These are phyloP conservation scores for Anastrepha ludens DNA, from an alignment of 1,140 invertebrate species.

Conservation along the genomic window DNA sequence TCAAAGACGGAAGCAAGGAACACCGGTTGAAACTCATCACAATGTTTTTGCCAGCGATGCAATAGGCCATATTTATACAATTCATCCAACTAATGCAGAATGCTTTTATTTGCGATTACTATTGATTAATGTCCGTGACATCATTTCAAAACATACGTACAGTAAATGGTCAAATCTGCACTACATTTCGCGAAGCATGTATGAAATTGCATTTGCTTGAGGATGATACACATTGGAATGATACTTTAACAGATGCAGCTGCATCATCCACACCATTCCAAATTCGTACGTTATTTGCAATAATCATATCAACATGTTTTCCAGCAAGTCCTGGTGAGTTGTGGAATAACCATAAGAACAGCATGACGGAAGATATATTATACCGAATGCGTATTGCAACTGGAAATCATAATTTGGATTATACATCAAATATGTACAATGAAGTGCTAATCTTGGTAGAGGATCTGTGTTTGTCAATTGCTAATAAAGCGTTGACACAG, in stretches of 20 bases:
- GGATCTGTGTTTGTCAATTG: slow-evolving; percentile 64
- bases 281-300: slow-evolving; percentile 73
- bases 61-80: slow-evolving; percentile 72
- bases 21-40: slow-evolving; percentile 61
- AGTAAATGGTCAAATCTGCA: too few relatives aligned
- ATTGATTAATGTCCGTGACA: slow-evolving; percentile 62
- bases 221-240: slow-evolving; percentile 69
- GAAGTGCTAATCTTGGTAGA: slow-evolving; percentile 69
- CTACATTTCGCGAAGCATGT: too few relatives aligned
- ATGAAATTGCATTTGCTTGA: slow-evolving; percentile 63
- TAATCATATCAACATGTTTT: slow-evolving; percentile 67
- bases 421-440: slow-evolving; percentile 62
- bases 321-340: slow-evolving; percentile 65
- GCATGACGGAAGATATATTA: slow-evolving; percentile 63
- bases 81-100: slow-evolving; percentile 70
- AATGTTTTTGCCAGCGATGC: slow-evolving; percentile 64
- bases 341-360: slow-evolving; percentile 70
- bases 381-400: slow-evolving; percentile 68
- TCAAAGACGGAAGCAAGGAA: slow-evolving; percentile 54
- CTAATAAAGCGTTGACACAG: slow-evolving; percentile 61
- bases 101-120: slow-evolving; percentile 73
- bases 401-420: slow-evolving; percentile 53
- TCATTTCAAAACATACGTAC: slow-evolving; percentile 57
- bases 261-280: slow-evolving; percentile 65
- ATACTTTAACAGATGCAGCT: slow-evolving; percentile 65